Evolutionary conservation across 2,797 vertebrate species (phyloP).

Genomic region (Melanotaenia maccullochi): DNA sequence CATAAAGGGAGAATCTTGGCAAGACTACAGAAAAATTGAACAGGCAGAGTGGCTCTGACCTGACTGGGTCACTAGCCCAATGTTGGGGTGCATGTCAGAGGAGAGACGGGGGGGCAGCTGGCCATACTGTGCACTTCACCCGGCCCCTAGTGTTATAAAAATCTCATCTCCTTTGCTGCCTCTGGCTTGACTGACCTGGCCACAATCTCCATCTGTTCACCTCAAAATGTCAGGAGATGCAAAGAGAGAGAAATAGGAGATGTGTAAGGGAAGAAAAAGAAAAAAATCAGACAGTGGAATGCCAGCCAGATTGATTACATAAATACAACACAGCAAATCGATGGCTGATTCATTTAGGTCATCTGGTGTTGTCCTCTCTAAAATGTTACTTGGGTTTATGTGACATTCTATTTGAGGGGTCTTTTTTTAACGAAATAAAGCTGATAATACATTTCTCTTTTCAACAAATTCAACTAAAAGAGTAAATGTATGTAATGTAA

Average conservation of each 20-base stretch:
- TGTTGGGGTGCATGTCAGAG: constrained; percentile 35
- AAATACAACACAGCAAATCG: constrained; percentile 47
- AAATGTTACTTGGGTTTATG: constrained; percentile 31
- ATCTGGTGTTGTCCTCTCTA: constrained; percentile 15
- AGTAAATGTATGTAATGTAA: no score
- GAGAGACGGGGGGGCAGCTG: constrained; percentile 70
- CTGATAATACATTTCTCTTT: constrained; percentile 12
- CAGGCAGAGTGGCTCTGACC: constrained; percentile 6
- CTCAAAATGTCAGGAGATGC: constrained; percentile 70
- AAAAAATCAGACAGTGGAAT: constrained; percentile 19
- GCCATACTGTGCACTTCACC: constrained; percentile 56
- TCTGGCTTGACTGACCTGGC: constrained; percentile 66
- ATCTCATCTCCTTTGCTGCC: constrained; percentile 72
- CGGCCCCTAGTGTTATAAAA: constrained; percentile 60
- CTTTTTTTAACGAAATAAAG: constrained; percentile 3
- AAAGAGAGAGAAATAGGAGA: constrained; percentile 53
- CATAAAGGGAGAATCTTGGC: constrained; percentile 34
- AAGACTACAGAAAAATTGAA: constrained; percentile 41
- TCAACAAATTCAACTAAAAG: constrained; percentile 18
- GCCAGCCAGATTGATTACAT: constrained; percentile 44
- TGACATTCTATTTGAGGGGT: constrained; percentile 7
- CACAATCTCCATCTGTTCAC: constrained; percentile 77
- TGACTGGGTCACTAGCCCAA: constrained; percentile 51
- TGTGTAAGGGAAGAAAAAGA: constrained; percentile 31
- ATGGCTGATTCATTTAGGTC: constrained; percentile 52